phyloP scores from a whole-genome alignment of 2,888 invertebrate genomes.

The Cynaeus angustus region DNA sequence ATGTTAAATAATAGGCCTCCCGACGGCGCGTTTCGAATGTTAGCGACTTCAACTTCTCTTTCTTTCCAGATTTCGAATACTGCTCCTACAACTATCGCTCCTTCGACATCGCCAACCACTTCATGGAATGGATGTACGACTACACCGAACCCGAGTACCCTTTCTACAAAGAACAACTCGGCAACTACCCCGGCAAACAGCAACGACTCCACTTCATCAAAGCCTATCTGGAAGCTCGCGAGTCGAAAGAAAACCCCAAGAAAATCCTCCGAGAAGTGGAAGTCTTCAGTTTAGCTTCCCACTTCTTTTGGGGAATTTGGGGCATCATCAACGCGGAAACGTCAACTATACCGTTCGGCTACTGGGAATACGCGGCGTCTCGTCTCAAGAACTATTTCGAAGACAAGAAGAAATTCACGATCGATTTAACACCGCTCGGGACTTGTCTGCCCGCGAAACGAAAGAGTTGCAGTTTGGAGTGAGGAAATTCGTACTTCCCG shows the following conservation, averaged over 20 bases:
- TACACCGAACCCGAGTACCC: constrained; percentile 87
- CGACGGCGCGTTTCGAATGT: no score
- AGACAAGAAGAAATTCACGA: constrained; percentile 60
- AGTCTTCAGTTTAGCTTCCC: constrained; percentile 89
- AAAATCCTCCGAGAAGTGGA: constrained; percentile 80
- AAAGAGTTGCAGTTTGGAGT: constrained; percentile 60
- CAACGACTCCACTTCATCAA: constrained; percentile 79
- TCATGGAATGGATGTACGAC: constrained; percentile 93
- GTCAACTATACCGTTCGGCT: constrained; percentile 94
- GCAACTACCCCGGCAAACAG: constrained; percentile 83
- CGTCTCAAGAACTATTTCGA: constrained; percentile 63
- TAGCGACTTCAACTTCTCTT: no score
- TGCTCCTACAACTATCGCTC: constrained; percentile 96
- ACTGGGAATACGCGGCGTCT: constrained; percentile 79
- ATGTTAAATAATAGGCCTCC: no score
- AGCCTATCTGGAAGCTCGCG: constrained; percentile 74
- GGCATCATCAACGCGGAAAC: constrained; percentile 89
- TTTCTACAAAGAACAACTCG: constrained; percentile 80
- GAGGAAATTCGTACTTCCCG: constrained; percentile 42
- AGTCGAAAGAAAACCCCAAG: constrained; percentile 65
- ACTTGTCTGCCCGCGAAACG: constrained; percentile 60
- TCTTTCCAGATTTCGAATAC: constrained; percentile 87
- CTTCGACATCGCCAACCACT: constrained; percentile 96
- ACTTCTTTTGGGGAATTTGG: constrained; percentile 97
- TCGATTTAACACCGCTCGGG: constrained; percentile 25